Base-by-base conservation (phyloP, 2,797 vertebrate species). In the Eremophila alpestris region DNA sequence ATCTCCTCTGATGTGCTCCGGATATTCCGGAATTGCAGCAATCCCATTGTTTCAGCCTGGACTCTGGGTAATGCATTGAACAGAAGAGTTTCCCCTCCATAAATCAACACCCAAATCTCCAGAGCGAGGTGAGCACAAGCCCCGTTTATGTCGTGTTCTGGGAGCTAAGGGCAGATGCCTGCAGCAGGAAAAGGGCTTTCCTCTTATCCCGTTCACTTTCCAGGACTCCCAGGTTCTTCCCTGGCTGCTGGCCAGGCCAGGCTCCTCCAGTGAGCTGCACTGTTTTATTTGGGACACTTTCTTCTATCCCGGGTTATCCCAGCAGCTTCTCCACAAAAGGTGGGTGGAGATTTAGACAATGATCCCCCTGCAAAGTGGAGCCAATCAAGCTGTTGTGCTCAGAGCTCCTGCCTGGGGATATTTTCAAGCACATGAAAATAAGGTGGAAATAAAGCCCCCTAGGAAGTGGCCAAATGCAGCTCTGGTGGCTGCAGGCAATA, bases 191-290 rank as follows among this genome's bases (percentile, higher is more conserved):
- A 84, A 90, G 73, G 55, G 30, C 51, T 87, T 94, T 87, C 52
- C 51, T 56, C 75, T 59, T 3, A 2, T 64, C 34, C 52, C 38
- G 84, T 34, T 67, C 19, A 58, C 86, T 94, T 83, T 63, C 74
- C 78, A 49, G 1, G 75, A 45, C 38, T 79, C 75, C 43, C 63
- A 90, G 43, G 45, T 43, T 43, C 70, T 56, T 13, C 36, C 7
- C 88, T 54, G 90, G 88, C 90, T 74, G 60, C n/a, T 55, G 74
- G 87, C 70, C 89, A 84, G 87, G 67, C 59, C 26, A n/a, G 40
- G 41, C 48, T 90, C 52, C 80, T 90, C 74, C 15, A 36, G n/a
- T 21, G 60, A 89, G 83, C 89, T 83, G 73, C 40, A 55, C 9
- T 4, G 78, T n/a, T 84, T 76, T 54, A 45, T 71, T 89, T 82